Evolutionary conservation across 2,797 vertebrate genomes (phyloP).

Genomic region (Podarcis siculus): DNA sequence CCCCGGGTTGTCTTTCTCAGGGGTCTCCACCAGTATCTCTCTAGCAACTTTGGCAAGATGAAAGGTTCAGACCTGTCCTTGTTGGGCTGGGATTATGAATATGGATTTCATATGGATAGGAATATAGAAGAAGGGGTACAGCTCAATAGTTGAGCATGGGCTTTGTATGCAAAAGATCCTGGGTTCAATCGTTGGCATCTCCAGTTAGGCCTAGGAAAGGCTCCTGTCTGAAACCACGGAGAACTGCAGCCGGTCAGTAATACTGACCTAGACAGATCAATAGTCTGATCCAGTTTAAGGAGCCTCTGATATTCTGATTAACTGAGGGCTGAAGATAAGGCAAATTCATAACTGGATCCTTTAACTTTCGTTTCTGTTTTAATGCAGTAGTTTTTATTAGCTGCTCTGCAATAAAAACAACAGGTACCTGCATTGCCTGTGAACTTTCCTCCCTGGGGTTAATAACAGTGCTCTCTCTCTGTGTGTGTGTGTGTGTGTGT

Average conservation of each 20-base stretch:
- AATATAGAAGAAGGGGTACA: neutral
- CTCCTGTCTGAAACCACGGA: slow-evolving; percentile 7
- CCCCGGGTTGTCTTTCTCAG: slow-evolving; percentile 78
- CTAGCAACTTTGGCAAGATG: slow-evolving; percentile 66
- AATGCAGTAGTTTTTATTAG: no score
- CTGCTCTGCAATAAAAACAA: no score
- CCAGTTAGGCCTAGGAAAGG: neutral
- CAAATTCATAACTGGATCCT: no score
- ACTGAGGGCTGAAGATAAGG: neutral
- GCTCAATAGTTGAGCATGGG: neutral
- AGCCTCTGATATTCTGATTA: neutral
- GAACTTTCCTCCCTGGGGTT: no score
- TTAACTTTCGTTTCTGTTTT: no score
- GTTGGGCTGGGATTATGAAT: neutral
- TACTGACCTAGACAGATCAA: neutral
- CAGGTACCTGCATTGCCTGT: no score
- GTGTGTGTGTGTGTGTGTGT: no score
- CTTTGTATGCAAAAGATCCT: neutral
- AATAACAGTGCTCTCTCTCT: no score
- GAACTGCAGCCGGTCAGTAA: neutral
- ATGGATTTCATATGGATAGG: neutral
- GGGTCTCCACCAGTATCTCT: slow-evolving; percentile 74
- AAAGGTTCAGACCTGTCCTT: slow-evolving; percentile 42
- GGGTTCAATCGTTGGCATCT: neutral
- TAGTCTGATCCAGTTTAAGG: neutral